Evolutionary conservation across 2,888 invertebrate genomes (phyloP).

Genomic region (Latrodectus hesperus): DNA sequence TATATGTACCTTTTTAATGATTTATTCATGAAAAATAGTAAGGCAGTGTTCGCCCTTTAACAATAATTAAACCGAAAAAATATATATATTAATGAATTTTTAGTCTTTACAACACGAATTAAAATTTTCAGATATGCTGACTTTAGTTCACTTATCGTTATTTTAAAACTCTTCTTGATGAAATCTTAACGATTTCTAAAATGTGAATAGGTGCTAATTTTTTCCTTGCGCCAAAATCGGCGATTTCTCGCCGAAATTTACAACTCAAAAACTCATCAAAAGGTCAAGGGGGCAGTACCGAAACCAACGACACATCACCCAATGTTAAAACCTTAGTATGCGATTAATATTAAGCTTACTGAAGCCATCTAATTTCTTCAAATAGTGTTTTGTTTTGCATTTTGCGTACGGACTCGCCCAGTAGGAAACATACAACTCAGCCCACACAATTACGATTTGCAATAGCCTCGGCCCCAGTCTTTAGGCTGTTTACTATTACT

Average conservation of each 20-base stretch:
- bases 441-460: conserved; percentile 29
- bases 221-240: not conserved
- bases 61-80: too few relatives aligned
- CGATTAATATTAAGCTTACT: conserved; percentile 16
- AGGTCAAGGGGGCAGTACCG: conserved; percentile 57
- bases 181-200: not conserved
- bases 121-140: too few relatives aligned
- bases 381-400: conserved; percentile 18
- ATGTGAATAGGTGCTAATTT: not conserved
- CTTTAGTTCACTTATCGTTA: too few relatives aligned
- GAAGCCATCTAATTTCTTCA: conserved; percentile 32
- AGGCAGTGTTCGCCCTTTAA: too few relatives aligned
- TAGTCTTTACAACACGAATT: too few relatives aligned
- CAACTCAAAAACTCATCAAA: conserved; percentile 7
- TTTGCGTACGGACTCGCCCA: conserved; percentile 1
- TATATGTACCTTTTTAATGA: too few relatives aligned
- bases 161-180: too few relatives aligned
- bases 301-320: conserved; percentile 14
- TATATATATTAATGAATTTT: too few relatives aligned
- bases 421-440: conserved; percentile 32
- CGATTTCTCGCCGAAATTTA: conserved; percentile 21
- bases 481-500: conserved; percentile 29
- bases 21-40: too few relatives aligned
- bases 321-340: conserved; percentile 8
- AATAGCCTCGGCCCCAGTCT: conserved; percentile 3